Evolutionary conservation across 2,797 vertebrate species (phyloP).

Genomic region (Sebastes nivosus): DNA sequence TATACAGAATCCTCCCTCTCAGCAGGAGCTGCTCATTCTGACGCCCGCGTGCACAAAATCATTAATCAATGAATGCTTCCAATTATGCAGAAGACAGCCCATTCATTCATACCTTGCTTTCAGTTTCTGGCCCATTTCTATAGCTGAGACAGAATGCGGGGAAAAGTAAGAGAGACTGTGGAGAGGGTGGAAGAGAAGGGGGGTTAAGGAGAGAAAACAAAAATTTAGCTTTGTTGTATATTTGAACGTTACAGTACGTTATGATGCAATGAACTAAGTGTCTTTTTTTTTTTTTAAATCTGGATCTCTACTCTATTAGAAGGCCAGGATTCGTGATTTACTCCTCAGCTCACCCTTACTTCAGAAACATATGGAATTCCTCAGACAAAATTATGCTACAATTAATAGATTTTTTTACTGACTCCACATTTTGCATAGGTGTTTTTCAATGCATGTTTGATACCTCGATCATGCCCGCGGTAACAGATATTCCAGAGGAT

Average conservation of each 20-base stretch:
- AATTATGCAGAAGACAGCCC: constrained; percentile 69
- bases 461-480: not conserved
- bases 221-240: not conserved
- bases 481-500: constrained; percentile 26
- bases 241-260: not conserved
- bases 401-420: too few relatives aligned
- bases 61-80: constrained; percentile 77
- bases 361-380: not conserved
- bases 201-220: not conserved
- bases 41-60: constrained; percentile 64
- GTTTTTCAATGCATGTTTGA: not conserved
- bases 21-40: constrained; percentile 66
- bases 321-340: not conserved
- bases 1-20: constrained; percentile 67
- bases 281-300: not conserved
- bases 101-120: constrained; percentile 67
- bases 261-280: not conserved
- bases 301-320: not conserved
- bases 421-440: not conserved
- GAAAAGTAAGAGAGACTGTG: not conserved
- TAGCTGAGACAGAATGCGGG: not conserved
- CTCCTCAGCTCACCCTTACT: not conserved
- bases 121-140: constrained; percentile 49
- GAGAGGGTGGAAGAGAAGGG: not conserved
- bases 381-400: not conserved